Percentiles rank a stretch among this genome's conserved stretches.
phyloP scores from a whole-genome alignment of 2,113 vertebrate genomes.

The Chamaea fasciata region DNA sequence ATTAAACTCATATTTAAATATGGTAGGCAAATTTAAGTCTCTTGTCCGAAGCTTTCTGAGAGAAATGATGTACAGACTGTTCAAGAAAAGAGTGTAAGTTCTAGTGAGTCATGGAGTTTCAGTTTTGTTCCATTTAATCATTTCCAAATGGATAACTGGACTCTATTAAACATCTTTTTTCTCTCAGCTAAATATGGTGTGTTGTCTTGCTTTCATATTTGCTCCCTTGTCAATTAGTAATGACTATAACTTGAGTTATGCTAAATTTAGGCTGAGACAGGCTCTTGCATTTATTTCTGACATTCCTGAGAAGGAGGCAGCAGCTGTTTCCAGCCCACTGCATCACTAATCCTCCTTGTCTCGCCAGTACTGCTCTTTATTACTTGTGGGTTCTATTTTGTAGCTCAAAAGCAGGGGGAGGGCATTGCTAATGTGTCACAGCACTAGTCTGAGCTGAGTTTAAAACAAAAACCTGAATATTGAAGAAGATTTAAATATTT shows the following conservation, averaged over 20 bases:
- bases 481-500: not conserved
- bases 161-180: not conserved
- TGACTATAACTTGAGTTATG: not conserved
- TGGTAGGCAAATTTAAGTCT: not conserved
- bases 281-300: not conserved
- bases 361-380: not conserved
- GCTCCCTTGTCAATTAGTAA: not conserved
- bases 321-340: conserved; percentile 25
- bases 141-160: not conserved
- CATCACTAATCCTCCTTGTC: not conserved
- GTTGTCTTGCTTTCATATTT: not conserved
- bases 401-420: not conserved
- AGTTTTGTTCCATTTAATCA: not conserved
- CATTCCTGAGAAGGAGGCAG: not conserved
- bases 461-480: not conserved
- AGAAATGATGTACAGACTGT: not conserved
- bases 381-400: not conserved
- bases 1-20: not conserved
- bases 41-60: not conserved
- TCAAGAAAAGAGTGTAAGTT: not conserved
- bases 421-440: not conserved
- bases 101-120: not conserved
- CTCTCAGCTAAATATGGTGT: not conserved
- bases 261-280: not conserved
- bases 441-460: not conserved